Evolutionary conservation across 2,888 invertebrate genomes (phyloP), one percentile per base, ranked within the genome.

Genomic region (Mimas tiliae): DNA sequence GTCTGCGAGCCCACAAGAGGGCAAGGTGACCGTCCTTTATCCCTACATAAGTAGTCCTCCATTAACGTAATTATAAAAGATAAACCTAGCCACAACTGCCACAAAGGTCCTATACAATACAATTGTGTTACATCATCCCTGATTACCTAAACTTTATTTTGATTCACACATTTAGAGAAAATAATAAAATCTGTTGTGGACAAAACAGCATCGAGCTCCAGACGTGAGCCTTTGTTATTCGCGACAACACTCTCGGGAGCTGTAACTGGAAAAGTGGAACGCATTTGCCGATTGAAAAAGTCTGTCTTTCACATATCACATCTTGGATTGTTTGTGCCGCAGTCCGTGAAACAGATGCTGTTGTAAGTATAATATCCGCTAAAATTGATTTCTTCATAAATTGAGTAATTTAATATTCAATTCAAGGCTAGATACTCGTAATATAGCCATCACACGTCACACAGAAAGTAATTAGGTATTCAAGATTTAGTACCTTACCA

Each of bases 201-300:
- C 45, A 53, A 27, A 65, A 50, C 42, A 62, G 33, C 27, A 45
- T 42, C n/a, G 19, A 33, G 52, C 45, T 45, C 65, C 65, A 51
- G 45, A 51, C 38, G 65, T 38, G 51, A 2, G 38, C n/a, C 42
- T 51, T 62, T 62, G 65, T 65, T 33, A 65, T 65, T 62, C 52
- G 53, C 53, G 27, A 65, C 62, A 62, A 51, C 62, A 33, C 65
- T 53, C 62, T 11, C 14, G 62, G 62, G 62, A 51, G 51, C 51
- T 62, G 69, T 68, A 69, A 63, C 58, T 62, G 64, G 65, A 65
- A 72, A 77, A 78, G 70, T 77, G 72, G 76, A 74, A 74, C 76
- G 68, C 79, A 75, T 78, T 74, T 76, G 68, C 64, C 70, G 67
- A 78, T 75, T 75, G 75, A 73, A 79, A 74, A 72, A 63, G 45